These are phyloP conservation scores for Neostethus bicornis DNA, from an alignment of 2,797 vertebrate genomes.

Conservation along the genomic window DNA sequence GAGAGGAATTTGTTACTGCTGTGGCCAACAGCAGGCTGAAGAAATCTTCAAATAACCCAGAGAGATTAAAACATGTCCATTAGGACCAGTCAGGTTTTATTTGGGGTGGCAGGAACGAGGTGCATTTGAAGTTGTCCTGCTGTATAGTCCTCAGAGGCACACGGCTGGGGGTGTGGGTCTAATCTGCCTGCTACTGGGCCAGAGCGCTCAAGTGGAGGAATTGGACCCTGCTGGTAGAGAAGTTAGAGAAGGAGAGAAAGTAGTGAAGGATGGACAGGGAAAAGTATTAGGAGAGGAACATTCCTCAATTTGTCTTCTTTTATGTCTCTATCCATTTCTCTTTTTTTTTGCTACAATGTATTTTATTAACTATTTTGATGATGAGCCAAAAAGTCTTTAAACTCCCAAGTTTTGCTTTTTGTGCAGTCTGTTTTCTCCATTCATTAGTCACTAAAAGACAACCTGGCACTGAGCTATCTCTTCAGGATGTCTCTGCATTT, in stretches of 20 bases:
- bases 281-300: conserved; percentile 33
- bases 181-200: conserved; percentile 91
- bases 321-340: conserved; percentile 58
- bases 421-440: conserved; percentile 21
- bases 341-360: conserved; percentile 53
- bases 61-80: conserved; percentile 99
- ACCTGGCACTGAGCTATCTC: conserved; percentile 46
- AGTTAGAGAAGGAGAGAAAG: conserved; percentile 48
- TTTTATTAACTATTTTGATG: conserved; percentile 34
- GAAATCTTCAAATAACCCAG: conserved; percentile 99
- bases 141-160: conserved; percentile 86
- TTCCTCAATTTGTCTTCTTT: conserved; percentile 41
- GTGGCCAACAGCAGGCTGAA: conserved; percentile 89
- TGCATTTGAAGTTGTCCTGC: conserved; percentile 96
- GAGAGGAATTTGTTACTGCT: conserved; percentile 93
- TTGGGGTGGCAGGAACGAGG: conserved; percentile 86
- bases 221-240: conserved; percentile 81
- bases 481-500: conserved; percentile 68
- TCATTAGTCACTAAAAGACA: conserved; percentile 54
- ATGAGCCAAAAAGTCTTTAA: conserved; percentile 44
- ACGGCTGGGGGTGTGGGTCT: conserved; percentile 88
- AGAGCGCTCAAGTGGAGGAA: conserved; percentile 97
- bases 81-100: conserved; percentile 98
- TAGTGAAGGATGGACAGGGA: conserved; percentile 22
- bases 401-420: conserved; percentile 15